A percentile compares a stretch with the other conserved stretches of the same genome.
phyloP scores from a whole-genome alignment of 2,113 vertebrate species.

The Eretmochelys imbricata region DNA sequence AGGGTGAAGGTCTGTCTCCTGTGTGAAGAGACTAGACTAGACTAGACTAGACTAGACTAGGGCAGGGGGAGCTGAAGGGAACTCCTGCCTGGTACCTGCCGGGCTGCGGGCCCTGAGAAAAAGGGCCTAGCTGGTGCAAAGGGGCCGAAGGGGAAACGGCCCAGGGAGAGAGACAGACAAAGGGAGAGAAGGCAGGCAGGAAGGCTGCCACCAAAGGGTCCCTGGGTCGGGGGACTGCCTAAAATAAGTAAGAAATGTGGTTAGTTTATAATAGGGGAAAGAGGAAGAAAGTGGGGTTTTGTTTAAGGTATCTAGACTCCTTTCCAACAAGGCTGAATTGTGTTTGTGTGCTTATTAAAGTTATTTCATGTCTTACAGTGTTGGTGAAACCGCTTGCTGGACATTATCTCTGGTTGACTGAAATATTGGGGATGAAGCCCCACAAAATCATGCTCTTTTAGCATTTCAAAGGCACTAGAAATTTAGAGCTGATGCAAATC shows the following conservation, averaged over 20 bases:
- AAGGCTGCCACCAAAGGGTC: too few relatives aligned
- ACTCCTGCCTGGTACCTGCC: too few relatives aligned
- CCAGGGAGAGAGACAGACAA: too few relatives aligned
- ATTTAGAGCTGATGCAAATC: neutral
- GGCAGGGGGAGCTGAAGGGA: too few relatives aligned
- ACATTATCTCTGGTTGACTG: neutral
- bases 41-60: too few relatives aligned
- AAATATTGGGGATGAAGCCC: neutral
- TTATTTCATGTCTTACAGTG: neutral
- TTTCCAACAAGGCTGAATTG: neutral
- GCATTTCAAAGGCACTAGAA: neutral
- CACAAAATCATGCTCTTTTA: neutral
- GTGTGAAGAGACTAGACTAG: too few relatives aligned
- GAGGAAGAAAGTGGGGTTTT: neutral
- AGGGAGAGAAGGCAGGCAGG: too few relatives aligned
- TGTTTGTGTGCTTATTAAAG: neutral
- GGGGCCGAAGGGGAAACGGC: too few relatives aligned
- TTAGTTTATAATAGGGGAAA: neutral
- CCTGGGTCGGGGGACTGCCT: too few relatives aligned
- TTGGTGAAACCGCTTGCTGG: neutral
- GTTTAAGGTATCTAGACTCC: neutral
- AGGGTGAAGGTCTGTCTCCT: too few relatives aligned
- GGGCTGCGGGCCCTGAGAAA: too few relatives aligned
- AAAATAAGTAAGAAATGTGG: accelerated
- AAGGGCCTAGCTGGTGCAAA: too few relatives aligned